These are phyloP conservation scores for Tauraco hartlaubi DNA, from an alignment of 2,797 vertebrate species.

Conservation along the genomic window DNA sequence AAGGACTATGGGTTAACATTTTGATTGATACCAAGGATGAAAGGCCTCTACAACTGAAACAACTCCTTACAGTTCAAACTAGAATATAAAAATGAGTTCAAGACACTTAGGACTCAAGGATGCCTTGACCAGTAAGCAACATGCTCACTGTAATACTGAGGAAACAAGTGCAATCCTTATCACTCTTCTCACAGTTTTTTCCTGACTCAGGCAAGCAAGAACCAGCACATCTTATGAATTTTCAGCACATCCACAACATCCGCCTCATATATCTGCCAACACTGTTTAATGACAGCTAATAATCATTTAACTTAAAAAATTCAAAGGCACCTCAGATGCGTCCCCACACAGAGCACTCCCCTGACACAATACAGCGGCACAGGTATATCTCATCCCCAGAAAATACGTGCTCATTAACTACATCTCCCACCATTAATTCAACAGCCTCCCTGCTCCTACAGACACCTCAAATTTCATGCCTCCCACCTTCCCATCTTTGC, in stretches of 20 bases:
- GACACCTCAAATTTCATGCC: neutral
- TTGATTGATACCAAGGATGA: neutral
- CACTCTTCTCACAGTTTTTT: neutral
- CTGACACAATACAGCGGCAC: neutral
- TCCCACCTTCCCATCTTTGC: neutral
- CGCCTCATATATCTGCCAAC: neutral
- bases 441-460: neutral
- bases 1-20: neutral
- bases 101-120: neutral
- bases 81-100: neutral
- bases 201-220: neutral
- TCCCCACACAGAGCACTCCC: neutral
- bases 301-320: neutral
- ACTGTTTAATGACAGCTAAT: constrained; percentile 33
- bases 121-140: neutral
- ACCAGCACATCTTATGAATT: neutral
- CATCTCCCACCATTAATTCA: neutral
- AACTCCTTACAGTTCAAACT: neutral
- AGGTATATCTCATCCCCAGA: neutral
- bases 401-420: neutral
- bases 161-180: neutral
- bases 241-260: constrained; percentile 1
- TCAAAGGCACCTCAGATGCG: neutral
- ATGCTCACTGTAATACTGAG: rapidly evolving
- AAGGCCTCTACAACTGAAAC: neutral